phyloP scores from a whole-genome alignment of 2,888 invertebrate genomes.

The Sarcophaga subvicina region DNA sequence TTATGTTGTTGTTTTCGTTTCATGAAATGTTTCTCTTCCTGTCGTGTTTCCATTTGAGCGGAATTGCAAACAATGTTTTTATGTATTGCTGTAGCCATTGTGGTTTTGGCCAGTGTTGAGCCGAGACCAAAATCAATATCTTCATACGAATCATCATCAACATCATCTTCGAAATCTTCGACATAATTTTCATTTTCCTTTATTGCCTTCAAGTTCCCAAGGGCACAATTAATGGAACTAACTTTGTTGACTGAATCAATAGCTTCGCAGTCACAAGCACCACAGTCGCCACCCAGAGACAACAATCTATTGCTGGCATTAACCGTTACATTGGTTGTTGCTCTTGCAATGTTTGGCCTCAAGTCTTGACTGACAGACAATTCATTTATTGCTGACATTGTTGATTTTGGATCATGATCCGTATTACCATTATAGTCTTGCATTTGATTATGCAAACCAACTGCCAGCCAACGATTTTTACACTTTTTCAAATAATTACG shows the following conservation, averaged over 20 bases:
- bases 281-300: conserved; percentile 32
- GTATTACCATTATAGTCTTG: conserved; percentile 49
- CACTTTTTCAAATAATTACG: conserved; percentile 81
- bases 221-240: conserved; percentile 38
- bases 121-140: conserved; percentile 71
- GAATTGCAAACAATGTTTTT: conserved; percentile 27
- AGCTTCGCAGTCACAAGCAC: neutral
- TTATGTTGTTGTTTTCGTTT: conserved; percentile 24
- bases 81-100: conserved; percentile 40
- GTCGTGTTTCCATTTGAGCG: conserved; percentile 38
- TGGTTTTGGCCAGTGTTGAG: conserved; percentile 26
- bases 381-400: conserved; percentile 52
- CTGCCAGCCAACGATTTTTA: conserved; percentile 79
- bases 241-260: conserved; percentile 21
- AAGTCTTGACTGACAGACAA: conserved; percentile 53
- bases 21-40: conserved; percentile 41
- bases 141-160: conserved; percentile 67
- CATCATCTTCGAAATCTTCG: conserved; percentile 61
- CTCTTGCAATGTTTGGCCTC: conserved; percentile 15
- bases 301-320: conserved; percentile 25
- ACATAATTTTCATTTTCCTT: conserved; percentile 31
- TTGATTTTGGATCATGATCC: conserved; percentile 60
- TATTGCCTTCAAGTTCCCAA: conserved; percentile 38
- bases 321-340: conserved; percentile 55
- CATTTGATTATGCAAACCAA: conserved; percentile 76